phyloP scores from a whole-genome alignment of 1,140 invertebrate genomes.

The Zaprionus taronus region DNA sequence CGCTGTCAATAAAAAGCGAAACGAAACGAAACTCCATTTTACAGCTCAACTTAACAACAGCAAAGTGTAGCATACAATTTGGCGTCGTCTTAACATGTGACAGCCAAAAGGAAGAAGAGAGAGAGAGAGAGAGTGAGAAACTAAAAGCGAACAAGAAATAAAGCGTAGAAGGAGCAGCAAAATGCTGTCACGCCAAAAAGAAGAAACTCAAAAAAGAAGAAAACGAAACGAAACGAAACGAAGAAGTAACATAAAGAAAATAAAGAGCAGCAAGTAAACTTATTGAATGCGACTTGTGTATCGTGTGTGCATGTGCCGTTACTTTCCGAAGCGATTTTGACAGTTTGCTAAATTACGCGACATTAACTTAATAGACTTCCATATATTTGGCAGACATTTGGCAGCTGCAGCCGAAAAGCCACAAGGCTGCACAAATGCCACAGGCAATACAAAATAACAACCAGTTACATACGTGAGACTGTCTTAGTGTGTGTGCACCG shows the following conservation, averaged over 20 bases:
- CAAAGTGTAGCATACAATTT: constrained; percentile 32
- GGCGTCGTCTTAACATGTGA: constrained; percentile 20
- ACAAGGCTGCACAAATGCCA: constrained; percentile 60
- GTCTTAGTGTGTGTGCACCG: neutral
- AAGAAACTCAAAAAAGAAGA: constrained; percentile 29
- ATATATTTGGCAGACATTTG: constrained; percentile 76
- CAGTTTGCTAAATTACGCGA: constrained; percentile 81
- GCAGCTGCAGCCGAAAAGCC: constrained; percentile 64
- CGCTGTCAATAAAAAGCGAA: constrained; percentile 19
- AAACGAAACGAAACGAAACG: constrained; percentile 5
- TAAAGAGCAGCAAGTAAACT: constrained; percentile 35
- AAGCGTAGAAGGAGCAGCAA: constrained; percentile 18
- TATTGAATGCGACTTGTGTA: constrained; percentile 63
- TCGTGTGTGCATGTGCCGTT: constrained; percentile 71
- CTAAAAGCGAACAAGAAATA: constrained; percentile 19
- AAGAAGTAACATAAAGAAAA: constrained; percentile 5
- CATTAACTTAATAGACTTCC: constrained; percentile 80
- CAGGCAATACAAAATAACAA: constrained; percentile 45
- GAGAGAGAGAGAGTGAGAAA: neutral
- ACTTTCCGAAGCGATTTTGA: constrained; percentile 63
- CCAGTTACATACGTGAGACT: constrained; percentile 19
- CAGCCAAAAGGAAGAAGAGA: neutral
- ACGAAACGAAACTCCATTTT: constrained; percentile 25
- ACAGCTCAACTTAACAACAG: constrained; percentile 12
- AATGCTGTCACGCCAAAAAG: constrained; percentile 4